Evolutionary conservation across 2,797 vertebrate genomes (phyloP).

Genomic region (Melanotaenia pygmaea): DNA sequence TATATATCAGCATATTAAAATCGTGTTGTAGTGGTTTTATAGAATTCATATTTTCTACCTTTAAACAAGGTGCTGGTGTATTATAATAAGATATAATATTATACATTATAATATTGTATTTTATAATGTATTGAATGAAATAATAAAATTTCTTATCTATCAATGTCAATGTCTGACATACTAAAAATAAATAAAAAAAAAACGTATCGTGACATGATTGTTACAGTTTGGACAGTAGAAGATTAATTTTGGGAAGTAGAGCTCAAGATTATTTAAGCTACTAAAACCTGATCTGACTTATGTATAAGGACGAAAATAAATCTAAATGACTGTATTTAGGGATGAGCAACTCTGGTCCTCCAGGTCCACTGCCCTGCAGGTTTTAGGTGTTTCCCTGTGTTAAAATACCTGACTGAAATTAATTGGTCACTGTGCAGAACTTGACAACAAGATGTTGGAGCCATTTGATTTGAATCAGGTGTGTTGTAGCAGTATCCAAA

Average conservation of each 20-base stretch:
- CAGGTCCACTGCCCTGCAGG: no score
- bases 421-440: neutral
- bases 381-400: no score
- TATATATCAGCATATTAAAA: conserved; percentile 50
- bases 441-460: no score
- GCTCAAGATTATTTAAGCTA: neutral
- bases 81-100: neutral
- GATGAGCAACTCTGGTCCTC: no score
- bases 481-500: neutral
- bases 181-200: neutral
- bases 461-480: neutral
- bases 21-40: conserved; percentile 5
- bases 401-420: neutral
- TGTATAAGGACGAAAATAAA: neutral
- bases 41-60: conserved; percentile 11
- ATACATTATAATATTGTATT: no score
- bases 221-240: neutral
- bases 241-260: neutral
- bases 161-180: neutral
- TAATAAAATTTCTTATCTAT: neutral
- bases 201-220: neutral
- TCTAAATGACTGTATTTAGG: neutral
- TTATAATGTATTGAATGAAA: no score
- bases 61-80: neutral
- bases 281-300: neutral